Conservation (phyloP, 2,888 invertebrate genomes). For the Zelleria hepariella region DNA sequence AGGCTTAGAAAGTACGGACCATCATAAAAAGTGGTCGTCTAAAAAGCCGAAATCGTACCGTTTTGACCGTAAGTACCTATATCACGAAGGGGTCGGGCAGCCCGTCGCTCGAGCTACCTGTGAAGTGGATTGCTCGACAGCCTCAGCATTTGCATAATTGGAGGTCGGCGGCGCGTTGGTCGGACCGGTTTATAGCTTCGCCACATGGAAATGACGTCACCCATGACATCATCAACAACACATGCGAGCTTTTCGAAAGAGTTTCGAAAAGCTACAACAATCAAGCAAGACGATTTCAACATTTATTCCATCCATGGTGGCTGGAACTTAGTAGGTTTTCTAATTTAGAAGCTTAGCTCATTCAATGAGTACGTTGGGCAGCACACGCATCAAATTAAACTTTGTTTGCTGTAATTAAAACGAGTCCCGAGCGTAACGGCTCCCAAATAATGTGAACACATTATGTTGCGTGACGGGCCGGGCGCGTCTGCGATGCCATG, state of each 20-base stretch:
- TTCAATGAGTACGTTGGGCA: not conserved
- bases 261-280: not conserved
- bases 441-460: not conserved
- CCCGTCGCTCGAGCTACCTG: not conserved
- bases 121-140: not conserved
- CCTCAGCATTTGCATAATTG: constrained; percentile 56
- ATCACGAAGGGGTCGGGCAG: not conserved
- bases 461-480: not conserved
- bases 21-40: not conserved
- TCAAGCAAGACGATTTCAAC: not conserved
- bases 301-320: not conserved
- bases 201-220: constrained; percentile 50
- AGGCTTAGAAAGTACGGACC: not conserved
- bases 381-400: not conserved
- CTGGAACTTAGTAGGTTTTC: not conserved
- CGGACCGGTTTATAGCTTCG: constrained; percentile 35
- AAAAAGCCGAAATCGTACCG: not conserved
- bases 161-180: constrained; percentile 40
- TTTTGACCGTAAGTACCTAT: not conserved
- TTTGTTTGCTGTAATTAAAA: constrained; percentile 2
- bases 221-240: constrained; percentile 45
- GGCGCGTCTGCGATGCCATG: not conserved
- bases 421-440: not conserved
- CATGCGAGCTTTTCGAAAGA: constrained; percentile 4
- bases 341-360: not conserved